Percentiles rank a stretch among this genome's conserved stretches.
phyloP scores from a whole-genome alignment of 2,797 vertebrate species.

The Nasua narica region DNA sequence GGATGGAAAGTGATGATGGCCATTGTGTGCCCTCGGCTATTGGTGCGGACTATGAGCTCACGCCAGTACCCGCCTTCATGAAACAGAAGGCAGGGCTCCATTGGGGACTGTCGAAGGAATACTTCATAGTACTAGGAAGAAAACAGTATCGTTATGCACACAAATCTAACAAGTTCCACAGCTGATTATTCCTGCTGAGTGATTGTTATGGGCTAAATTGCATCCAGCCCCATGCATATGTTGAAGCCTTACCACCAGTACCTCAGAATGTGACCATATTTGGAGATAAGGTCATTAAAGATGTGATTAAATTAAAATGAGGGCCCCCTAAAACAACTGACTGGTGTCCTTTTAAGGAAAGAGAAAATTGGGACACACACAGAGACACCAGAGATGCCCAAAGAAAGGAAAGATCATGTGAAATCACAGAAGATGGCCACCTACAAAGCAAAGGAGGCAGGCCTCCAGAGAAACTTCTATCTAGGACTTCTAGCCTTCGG shows the following conservation, averaged over 20 bases:
- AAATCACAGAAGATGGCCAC: neutral
- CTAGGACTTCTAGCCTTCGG: neutral
- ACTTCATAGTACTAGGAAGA: constrained; percentile 84
- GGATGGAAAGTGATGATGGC: constrained; percentile 91
- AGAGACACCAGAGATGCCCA: neutral
- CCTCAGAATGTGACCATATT: neutral
- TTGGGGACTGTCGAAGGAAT: constrained; percentile 85
- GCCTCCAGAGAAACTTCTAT: neutral
- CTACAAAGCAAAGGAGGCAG: neutral
- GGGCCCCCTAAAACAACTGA: neutral
- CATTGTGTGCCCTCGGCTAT: constrained; percentile 85
- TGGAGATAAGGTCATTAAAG: neutral
- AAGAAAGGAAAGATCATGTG: neutral
- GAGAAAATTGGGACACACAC: neutral
- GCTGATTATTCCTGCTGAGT: neutral
- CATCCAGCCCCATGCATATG: neutral
- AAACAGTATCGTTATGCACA: neutral
- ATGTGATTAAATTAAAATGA: neutral
- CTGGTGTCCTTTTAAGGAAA: neutral
- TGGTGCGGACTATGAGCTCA: constrained; percentile 89
- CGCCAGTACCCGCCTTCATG: constrained; percentile 89
- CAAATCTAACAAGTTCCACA: constrained; percentile 14
- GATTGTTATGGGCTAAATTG: neutral
- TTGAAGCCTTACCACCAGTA: neutral
- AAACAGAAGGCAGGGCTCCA: constrained; percentile 89